Evolutionary conservation across 2,797 vertebrate genomes (phyloP), one percentile per base, ranked within the genome.

Genomic region (Falco berigora): DNA sequence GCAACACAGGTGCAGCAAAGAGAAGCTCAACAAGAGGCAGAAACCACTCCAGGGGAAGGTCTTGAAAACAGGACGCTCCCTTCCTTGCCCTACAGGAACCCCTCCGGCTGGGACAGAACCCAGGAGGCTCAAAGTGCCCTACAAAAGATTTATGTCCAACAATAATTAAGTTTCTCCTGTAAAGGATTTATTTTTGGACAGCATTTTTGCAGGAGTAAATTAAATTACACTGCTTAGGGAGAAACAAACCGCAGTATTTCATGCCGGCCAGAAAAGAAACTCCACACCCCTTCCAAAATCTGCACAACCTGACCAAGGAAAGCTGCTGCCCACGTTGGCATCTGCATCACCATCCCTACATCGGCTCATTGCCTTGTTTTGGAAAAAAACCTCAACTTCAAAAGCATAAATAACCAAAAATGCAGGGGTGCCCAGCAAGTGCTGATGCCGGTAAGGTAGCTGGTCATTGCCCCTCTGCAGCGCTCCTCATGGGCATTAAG

Each of bases 1-100:
- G 86, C 79, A 78, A 59, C 30, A 14, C 94, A 94, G 95, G 93
- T 92, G 92, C 96, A 92, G 94, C 62, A 78, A 79, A 71, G 64
- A 90, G 61, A 77, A 90, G 79, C 64, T 83, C 76, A 80, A 67
- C 50, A 63, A 92, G 75, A 91, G 32, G 83, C 68, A 96, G 74
- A 91, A 96, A 75, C 22, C 52, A 58, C 88, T 72, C 24, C 27
- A 58, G 71, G 19, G 49, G 12, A 91, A 78, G 68, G 55, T 3
- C 28, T 63, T 11, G 17, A 46, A 86, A 50, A 34, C 2, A 3
- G 28, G 62, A 38, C 10, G 91, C 71, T 38, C 9, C 22, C 19
- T 47, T 64, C n/a, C 49, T 49, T 0, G 0, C 21, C 53, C 4
- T 1, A 22, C 10, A 2, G 23, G 24, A 18, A 21, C 34, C 42